These are phyloP conservation scores for Diachrysia chrysitis DNA, from an alignment of 2,888 invertebrate genomes.

Conservation along the genomic window DNA sequence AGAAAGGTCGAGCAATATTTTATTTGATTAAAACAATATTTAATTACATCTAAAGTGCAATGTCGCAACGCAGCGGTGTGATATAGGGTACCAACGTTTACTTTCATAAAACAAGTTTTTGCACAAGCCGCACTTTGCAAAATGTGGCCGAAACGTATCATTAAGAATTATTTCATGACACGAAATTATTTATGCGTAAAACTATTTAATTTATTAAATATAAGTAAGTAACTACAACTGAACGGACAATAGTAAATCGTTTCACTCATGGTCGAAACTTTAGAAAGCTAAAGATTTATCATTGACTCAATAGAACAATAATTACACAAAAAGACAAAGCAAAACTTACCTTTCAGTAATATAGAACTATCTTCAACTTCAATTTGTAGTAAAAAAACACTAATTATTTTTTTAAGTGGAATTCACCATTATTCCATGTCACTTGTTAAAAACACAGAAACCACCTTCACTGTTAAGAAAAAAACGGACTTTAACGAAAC, in stretches of 20 bases:
- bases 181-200: conserved; percentile 15
- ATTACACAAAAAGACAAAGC: conserved; percentile 66
- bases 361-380: conserved; percentile 69
- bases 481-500: conserved; percentile 71
- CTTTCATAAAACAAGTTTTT: conserved; percentile 81
- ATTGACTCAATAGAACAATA: conserved; percentile 75
- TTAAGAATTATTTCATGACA: conserved; percentile 37
- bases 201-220: conserved; percentile 23
- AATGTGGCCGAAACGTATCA: conserved; percentile 51
- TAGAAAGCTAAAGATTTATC: conserved; percentile 86
- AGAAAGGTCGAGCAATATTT: conserved; percentile 29
- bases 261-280: conserved; percentile 86
- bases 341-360: conserved; percentile 78
- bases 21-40: conserved; percentile 55
- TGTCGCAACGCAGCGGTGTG: conserved; percentile 69
- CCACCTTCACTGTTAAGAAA: conserved; percentile 78
- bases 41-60: conserved; percentile 76
- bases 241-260: conserved; percentile 73
- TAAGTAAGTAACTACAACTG: conserved; percentile 63
- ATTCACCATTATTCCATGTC: conserved; percentile 86
- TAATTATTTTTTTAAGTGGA: conserved; percentile 78
- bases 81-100: conserved; percentile 69
- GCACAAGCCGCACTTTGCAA: conserved; percentile 57
- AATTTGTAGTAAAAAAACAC: conserved; percentile 74
- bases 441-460: conserved; percentile 79